Base-by-base conservation (phyloP, 2,797 vertebrate species). In the Galaxias olidus region DNA sequence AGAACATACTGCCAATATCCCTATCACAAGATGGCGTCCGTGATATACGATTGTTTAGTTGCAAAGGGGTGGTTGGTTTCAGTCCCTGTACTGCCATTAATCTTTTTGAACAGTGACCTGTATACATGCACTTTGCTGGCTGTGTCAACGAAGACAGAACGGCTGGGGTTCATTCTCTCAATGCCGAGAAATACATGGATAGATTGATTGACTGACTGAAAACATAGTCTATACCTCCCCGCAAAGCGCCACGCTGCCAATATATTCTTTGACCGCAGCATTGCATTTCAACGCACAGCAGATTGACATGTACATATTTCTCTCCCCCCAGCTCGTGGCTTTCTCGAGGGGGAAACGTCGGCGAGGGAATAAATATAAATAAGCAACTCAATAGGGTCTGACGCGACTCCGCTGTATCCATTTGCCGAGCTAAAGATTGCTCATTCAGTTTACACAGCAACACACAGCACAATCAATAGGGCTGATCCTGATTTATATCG, bases 361-460 rank as follows among this genome's bases (percentile, higher is more conserved):
- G 44, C 3, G 61, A 65, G 59, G 20, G 51, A 51, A 68, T 20
- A 58, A 20, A 68, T 69, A 64, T 46, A 66, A 66, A 71, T 60
- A 76, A 14, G 41, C 15, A 41, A 45, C 61, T 63, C 63, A 63
- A 48, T 63, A 55, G 41, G 10, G 17, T 49, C 54, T 62, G 74
- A 69, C 63, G 77, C 63, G 12, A 65, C 64, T 76, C 55, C 48
- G 51, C 58, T 74, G 68, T 53, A 66, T 77, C 56, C 67, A 53
- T 68, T 78, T 72, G 49, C 68, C 64, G 43, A 74, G 59, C 69
- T 77, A 73, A 80, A 78, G 66, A 75, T 54, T 66, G 64, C 53
- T 80, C 70, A 72, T 76, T 83, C 71, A 70, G 45, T 66, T 74
- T 57, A 71, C 42, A 46, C 72, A 80, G 68, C 18, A 72, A 80